Conservation (phyloP, 2,113 vertebrate species). For the Strix uralensis region DNA sequence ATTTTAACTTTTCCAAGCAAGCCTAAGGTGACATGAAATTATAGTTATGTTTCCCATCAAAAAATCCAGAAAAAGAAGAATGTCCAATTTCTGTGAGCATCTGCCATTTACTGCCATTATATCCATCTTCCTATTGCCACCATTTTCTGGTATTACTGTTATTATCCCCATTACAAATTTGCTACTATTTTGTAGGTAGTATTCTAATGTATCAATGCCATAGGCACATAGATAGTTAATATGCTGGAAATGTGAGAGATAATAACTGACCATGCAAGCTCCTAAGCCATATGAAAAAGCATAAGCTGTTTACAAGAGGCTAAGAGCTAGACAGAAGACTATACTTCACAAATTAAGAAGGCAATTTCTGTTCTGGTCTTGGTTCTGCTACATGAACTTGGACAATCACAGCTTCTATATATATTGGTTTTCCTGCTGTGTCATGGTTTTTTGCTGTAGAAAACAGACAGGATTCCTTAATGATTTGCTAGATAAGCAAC, state of each 20-base stretch:
- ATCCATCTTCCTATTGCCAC: neutral
- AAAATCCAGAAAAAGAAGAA: neutral
- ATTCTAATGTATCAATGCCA: neutral
- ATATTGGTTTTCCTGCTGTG: neutral
- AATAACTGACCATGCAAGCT: neutral
- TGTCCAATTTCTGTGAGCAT: neutral
- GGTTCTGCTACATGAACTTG: rapidly evolving
- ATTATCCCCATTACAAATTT: neutral
- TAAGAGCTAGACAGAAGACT: neutral
- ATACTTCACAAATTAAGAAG: neutral
- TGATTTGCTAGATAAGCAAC: neutral
- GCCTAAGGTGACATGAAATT: neutral
- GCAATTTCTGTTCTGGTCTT: neutral
- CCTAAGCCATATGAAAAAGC: neutral
- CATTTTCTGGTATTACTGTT: neutral
- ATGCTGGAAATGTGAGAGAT: neutral
- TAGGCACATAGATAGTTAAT: neutral
- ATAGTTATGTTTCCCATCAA: neutral
- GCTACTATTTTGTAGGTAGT: neutral
- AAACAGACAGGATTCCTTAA: neutral
- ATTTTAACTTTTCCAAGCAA: neutral
- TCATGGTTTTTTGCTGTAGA: neutral
- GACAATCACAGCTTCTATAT: neutral
- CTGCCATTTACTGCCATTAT: neutral
- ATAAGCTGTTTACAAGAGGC: neutral